Evolutionary conservation across 2,113 vertebrate species (phyloP).

Genomic region (Atherinomorus stipes): DNA sequence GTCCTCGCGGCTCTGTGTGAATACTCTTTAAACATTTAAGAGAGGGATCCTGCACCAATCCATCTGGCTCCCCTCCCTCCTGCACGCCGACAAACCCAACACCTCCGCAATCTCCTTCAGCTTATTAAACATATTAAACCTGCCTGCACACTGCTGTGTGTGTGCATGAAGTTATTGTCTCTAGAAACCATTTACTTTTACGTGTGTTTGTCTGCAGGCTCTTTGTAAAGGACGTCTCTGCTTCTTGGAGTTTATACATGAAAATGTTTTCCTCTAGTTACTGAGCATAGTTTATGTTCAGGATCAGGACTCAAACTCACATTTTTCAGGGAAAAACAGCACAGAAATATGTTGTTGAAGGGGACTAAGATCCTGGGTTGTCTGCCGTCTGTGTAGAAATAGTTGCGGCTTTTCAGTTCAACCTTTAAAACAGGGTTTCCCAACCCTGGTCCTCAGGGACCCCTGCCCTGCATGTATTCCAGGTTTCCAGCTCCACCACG

Average conservation of each 20-base stretch:
- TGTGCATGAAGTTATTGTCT: conserved; percentile 1
- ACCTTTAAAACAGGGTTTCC: no score
- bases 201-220: conserved; percentile 9
- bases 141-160: background rate
- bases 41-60: conserved; percentile 77
- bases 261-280: conserved; percentile 2
- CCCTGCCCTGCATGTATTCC: no score
- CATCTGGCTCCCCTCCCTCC: conserved; percentile 59
- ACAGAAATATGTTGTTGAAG: no score
- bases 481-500: no score
- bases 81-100: conserved; percentile 57
- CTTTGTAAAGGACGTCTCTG: conserved; percentile 26
- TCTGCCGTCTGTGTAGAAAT: no score
- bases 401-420: no score
- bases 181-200: conserved; percentile 17
- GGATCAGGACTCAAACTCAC: no score
- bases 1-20: conserved; percentile 40
- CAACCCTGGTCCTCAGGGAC: no score
- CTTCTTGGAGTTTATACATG: background rate
- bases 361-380: no score
- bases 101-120: conserved; percentile 61
- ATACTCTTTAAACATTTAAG: conserved; percentile 82
- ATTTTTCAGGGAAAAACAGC: no score
- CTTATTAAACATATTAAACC: conserved; percentile 65
- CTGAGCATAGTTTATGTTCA: no score